phyloP scores from a whole-genome alignment of 1,140 invertebrate species.

The Venturia canescens region DNA sequence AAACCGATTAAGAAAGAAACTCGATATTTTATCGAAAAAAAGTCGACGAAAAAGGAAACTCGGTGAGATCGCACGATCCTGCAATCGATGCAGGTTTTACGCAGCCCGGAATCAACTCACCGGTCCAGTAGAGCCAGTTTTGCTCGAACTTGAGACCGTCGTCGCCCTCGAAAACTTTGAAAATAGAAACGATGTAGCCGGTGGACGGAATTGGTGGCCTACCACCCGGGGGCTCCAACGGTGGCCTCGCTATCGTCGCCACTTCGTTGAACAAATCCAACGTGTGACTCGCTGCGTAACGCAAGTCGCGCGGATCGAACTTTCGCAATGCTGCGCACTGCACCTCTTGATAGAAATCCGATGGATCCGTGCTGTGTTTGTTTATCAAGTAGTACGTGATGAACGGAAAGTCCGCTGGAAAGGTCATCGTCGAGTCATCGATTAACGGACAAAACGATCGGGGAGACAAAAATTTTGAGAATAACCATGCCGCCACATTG shows the following conservation, averaged over 20 bases:
- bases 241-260: slow-evolving; percentile 92
- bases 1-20: too few species aligned
- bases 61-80: too few species aligned
- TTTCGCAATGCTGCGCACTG: slow-evolving; percentile 87
- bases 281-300: slow-evolving; percentile 90
- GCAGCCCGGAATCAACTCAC: slow-evolving; percentile 66
- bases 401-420: slow-evolving; percentile 91
- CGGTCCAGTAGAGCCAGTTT: slow-evolving; percentile 96
- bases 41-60: too few species aligned
- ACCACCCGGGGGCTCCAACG: slow-evolving; percentile 85
- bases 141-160: slow-evolving; percentile 93
- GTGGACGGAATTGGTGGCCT: slow-evolving; percentile 87
- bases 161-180: slow-evolving; percentile 95
- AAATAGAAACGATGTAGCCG: slow-evolving; percentile 94
- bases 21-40: too few species aligned
- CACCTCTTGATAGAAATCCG: slow-evolving; percentile 89
- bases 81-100: too few species aligned
- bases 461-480: too few species aligned
- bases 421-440: too few species aligned
- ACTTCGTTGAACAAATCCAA: slow-evolving; percentile 92
- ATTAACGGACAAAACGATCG: too few species aligned
- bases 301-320: slow-evolving; percentile 88
- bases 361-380: slow-evolving; percentile 88
- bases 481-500: too few species aligned
- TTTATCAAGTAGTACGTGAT: slow-evolving; percentile 94